Conservation (phyloP, 2,888 invertebrate genomes). For the Linnaemya vulpina region DNA sequence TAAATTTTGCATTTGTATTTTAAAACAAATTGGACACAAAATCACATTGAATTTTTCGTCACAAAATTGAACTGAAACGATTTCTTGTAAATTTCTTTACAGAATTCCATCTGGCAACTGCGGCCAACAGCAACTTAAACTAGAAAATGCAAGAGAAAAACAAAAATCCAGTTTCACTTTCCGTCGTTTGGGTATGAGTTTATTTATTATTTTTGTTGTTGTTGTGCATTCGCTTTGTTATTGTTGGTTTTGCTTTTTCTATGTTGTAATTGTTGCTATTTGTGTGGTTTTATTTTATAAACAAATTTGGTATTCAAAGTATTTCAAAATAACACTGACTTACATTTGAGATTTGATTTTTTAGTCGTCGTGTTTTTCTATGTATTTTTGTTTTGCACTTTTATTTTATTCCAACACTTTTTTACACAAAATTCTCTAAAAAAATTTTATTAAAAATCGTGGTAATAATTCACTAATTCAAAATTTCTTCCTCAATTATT, state of each 20-base stretch:
- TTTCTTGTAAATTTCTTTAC: background rate
- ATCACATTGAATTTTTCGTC: no score
- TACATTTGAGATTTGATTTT: constrained; percentile 45
- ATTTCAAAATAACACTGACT: constrained; percentile 58
- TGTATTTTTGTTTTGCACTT: background rate
- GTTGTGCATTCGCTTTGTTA: constrained; percentile 13
- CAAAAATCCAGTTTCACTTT: constrained; percentile 71
- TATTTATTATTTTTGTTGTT: constrained; percentile 20
- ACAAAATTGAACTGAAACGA: no score
- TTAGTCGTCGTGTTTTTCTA: background rate
- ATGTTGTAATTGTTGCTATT: constrained; percentile 27
- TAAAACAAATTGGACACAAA: no score
- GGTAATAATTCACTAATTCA: background rate
- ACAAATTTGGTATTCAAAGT: constrained; percentile 54
- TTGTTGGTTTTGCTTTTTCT: constrained; percentile 15
- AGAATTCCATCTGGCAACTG: constrained; percentile 9
- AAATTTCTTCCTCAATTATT: background rate
- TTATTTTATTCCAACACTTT: constrained; percentile 9
- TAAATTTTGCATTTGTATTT: no score
- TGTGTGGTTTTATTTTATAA: constrained; percentile 20
- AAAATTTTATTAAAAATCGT: background rate
- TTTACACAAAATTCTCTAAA: background rate
- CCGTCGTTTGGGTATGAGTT: constrained; percentile 62
- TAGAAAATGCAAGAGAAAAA: constrained; percentile 49
- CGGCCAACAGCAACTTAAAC: constrained; percentile 7